Evolutionary conservation across 2,113 vertebrate genomes (phyloP), one percentile per base, ranked within the genome.

Genomic region (Corydoras sp.): DNA sequence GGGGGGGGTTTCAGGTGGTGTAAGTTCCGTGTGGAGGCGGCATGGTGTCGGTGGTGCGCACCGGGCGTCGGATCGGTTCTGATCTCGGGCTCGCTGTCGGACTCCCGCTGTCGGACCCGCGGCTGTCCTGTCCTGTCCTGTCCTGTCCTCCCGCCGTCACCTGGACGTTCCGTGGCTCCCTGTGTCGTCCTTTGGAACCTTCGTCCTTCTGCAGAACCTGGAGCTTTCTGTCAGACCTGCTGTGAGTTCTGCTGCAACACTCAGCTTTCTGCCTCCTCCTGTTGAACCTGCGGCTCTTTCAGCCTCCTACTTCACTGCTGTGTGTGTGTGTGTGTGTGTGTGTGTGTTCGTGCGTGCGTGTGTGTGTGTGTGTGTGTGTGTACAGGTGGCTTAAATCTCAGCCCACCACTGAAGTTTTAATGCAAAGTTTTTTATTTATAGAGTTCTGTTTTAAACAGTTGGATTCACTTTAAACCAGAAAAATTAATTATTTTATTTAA

Each of bases 101-200:
- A 5, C 35, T 69, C 56, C 67, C 50, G 56, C 67, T 69, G 67
- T 9, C 56, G 56, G 58, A 69, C 67, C 55, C 58, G 66, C 55
- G 32, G 24, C 51, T 53, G 5, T 10, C 35, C 4, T 43, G 35
- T 53, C 51, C 51, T 9, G 49, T 14, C 51, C 51, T 10, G 10
- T 10, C 10, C 5, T 53, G 51, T 53, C 10, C 10, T 10, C 10
- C 51, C 51, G 10, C 10, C 10, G 51, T 4, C 35, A 43, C 35
- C 35, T 24, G 35, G 35, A 43, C 4, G 35, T 5, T 43, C 35
- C 35, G 35, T 5, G 35, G 35, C 35, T 43, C 35, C 7, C 4
- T 4, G 35, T 43, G 1, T 43, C 35, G 7, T 4, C 35, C 7
- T 43, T 10, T 53, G 5, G 5, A 9, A 10, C 13, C 9, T 53